phyloP scores from a whole-genome alignment of 1,140 invertebrate species.

The Calliopsis andreniformis region DNA sequence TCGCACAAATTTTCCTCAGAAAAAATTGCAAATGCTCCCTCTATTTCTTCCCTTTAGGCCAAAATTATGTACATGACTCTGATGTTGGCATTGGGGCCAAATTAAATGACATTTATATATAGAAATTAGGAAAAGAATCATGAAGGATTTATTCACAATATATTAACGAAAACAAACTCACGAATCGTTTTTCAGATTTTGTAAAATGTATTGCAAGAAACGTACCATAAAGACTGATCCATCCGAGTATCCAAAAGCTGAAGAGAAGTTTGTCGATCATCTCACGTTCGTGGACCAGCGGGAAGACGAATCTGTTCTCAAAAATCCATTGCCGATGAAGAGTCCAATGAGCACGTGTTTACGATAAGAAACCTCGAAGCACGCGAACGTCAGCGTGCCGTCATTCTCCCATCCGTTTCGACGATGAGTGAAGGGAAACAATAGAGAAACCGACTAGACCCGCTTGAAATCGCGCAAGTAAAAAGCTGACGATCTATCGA shows the following conservation, averaged over 20 bases:
- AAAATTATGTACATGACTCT: too few relatives aligned
- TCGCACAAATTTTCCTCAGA: too few relatives aligned
- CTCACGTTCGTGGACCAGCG: slow-evolving; percentile 69
- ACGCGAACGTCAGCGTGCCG: slow-evolving; percentile 20
- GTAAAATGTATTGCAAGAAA: too few relatives aligned
- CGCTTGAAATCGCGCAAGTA: neutral
- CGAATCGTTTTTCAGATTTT: too few relatives aligned
- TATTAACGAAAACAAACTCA: neutral
- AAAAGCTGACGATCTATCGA: neutral
- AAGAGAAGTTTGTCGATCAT: slow-evolving; percentile 77
- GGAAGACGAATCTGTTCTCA: slow-evolving; percentile 59
- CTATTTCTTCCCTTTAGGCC: too few relatives aligned
- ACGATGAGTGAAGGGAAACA: slow-evolving; percentile 4
- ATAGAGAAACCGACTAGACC: neutral
- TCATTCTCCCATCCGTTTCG: slow-evolving; percentile 12
- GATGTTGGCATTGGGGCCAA: too few relatives aligned
- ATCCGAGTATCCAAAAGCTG: slow-evolving; percentile 74
- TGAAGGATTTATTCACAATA: too few relatives aligned
- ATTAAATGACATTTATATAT: too few relatives aligned
- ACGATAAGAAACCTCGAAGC: neutral
- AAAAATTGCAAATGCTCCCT: too few relatives aligned
- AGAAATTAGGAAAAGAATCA: too few relatives aligned
- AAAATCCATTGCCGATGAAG: slow-evolving; percentile 63
- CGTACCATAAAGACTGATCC: slow-evolving; percentile 74
- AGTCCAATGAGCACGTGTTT: slow-evolving; percentile 34